Evolutionary conservation across 2,113 vertebrate species (phyloP), one percentile per base, ranked within the genome.

Genomic region (Grus americana): DNA sequence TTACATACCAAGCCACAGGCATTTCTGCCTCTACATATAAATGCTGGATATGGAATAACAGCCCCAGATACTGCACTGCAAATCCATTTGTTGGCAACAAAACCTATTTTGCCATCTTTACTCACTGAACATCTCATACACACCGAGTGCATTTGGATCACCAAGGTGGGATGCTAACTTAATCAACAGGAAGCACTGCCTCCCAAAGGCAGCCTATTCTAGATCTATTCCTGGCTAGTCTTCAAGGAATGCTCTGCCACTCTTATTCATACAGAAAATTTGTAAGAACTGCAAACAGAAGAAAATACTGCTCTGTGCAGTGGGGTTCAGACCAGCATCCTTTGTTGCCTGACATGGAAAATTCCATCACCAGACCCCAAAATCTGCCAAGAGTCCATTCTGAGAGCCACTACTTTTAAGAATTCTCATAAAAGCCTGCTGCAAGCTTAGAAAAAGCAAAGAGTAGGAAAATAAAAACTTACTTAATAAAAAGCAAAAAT

Each of bases 181-280:
- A 92, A 91, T 93, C 78, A 92, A 68, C 74, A 90, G 87, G 94
- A 96, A 95, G 88, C 72, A 16, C 15, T 71, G 79, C 46, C 42
- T 90, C 79, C 85, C 82, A 49, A 93, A 58, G 36, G 82, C 85
- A 94, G 67, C 67, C 85, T 55, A 29, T 38, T 93, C 58, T 92
- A 78, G 47, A 81, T 36, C 75, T 80, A 12, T 61, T 86, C 88
- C 74, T 90, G 92, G 92, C 71, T 74, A 73, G 12, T 74, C 79
- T 90, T 92, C 82, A 73, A 90, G 68, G 44, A 88, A 63, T 10
- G 40, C 55, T 95, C 74, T 83, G 74, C 63, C 49, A 68, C 70
- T 70, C 52, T 66, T 87, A 71, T 52, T 95, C 68, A 76, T 7
- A 71, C 15, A 50, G 67, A 88, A 79, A 59, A 92, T 40, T 46